These are phyloP conservation scores for Xiphophorus couchianus DNA, from an alignment of 2,113 vertebrate species.

Conservation along the genomic window DNA sequence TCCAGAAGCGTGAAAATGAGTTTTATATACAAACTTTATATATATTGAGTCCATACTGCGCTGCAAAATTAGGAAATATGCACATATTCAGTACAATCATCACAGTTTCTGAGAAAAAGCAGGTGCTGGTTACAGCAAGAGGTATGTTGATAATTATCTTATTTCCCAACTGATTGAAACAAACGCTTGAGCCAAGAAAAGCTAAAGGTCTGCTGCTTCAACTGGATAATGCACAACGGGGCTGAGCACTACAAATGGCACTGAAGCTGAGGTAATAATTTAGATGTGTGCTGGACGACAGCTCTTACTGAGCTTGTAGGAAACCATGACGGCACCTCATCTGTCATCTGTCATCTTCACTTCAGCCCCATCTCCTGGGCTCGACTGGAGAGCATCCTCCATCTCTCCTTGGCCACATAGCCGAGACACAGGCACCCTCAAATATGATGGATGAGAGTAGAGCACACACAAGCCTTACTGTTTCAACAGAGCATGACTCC, in stretches of 20 bases:
- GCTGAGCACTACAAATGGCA: constrained; percentile 42
- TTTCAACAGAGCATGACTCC: constrained; percentile 70
- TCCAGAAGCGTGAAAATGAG: constrained; percentile 23
- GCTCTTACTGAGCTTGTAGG: constrained; percentile 72
- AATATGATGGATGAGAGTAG: constrained; percentile 70
- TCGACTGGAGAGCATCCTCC: constrained; percentile 68
- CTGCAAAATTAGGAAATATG: constrained; percentile 10
- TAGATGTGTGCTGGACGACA: constrained; percentile 67
- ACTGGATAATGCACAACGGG: constrained; percentile 35
- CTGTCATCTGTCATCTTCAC: constrained; percentile 70
- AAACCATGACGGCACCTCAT: constrained; percentile 75
- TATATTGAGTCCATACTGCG: constrained; percentile 1
- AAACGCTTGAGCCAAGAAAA: constrained; percentile 29
- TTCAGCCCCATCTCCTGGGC: constrained; percentile 68
- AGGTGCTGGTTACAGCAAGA: constrained; percentile 1
- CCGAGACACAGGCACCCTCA: constrained; percentile 45
- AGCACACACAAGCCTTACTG: constrained; percentile 45
- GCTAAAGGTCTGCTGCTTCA: constrained; percentile 33
- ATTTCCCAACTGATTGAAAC: constrained; percentile 34
- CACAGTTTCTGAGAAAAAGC: constrained; percentile 9
- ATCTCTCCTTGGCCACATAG: constrained; percentile 56
- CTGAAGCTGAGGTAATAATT: constrained; percentile 70
- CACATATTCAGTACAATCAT: background rate
- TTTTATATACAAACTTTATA: constrained; percentile 13
- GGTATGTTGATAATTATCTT: constrained; percentile 21